Percentiles rank a stretch among this genome's conserved stretches.
These are phyloP conservation scores for Pagrus major DNA, from an alignment of 2,113 vertebrate species.

Conservation along the genomic window DNA sequence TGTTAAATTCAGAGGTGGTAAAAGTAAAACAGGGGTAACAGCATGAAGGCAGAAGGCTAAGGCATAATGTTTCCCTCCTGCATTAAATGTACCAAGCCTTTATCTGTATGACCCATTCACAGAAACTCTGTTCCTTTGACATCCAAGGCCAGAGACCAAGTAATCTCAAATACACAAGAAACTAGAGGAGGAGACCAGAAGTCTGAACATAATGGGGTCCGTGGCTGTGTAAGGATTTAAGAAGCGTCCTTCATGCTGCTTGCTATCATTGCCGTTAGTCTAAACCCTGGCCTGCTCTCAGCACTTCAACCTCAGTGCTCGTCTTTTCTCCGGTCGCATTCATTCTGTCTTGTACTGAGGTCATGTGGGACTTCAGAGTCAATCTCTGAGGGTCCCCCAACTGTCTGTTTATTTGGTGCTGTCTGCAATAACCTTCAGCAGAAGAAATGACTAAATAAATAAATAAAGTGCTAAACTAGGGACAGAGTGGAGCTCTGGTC, in stretches of 20 bases:
- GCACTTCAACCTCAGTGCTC: slow-evolving; percentile 43
- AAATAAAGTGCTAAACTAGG: slow-evolving; percentile 30
- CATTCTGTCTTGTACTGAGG: slow-evolving; percentile 44
- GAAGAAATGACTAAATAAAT: slow-evolving; percentile 35
- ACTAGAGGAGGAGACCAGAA: slow-evolving; percentile 45
- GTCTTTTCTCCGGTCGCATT: slow-evolving; percentile 36
- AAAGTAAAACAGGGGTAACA: not conserved
- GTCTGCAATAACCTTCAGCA: slow-evolving; percentile 55
- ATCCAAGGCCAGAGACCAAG: slow-evolving; percentile 60
- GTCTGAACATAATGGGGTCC: slow-evolving; percentile 67
- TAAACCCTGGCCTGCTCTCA: slow-evolving; percentile 30
- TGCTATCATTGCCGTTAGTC: slow-evolving; percentile 57
- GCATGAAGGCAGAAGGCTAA: slow-evolving; percentile 10
- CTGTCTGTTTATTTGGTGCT: slow-evolving; percentile 49
- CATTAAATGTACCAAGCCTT: slow-evolving; percentile 6
- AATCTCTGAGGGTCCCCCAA: slow-evolving; percentile 40
- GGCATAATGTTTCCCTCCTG: slow-evolving; percentile 1
- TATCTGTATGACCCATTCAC: slow-evolving; percentile 32
- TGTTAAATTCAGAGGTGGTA: slow-evolving; percentile 6
- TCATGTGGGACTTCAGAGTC: slow-evolving; percentile 65
- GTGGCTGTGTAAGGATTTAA: slow-evolving; percentile 64
- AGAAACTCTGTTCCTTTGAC: slow-evolving; percentile 56
- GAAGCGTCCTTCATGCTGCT: slow-evolving; percentile 57
- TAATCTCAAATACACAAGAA: slow-evolving; percentile 55
- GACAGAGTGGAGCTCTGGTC: slow-evolving; percentile 9